phyloP scores from a whole-genome alignment of 2,797 vertebrate species.

The Aplochiton taeniatus region DNA sequence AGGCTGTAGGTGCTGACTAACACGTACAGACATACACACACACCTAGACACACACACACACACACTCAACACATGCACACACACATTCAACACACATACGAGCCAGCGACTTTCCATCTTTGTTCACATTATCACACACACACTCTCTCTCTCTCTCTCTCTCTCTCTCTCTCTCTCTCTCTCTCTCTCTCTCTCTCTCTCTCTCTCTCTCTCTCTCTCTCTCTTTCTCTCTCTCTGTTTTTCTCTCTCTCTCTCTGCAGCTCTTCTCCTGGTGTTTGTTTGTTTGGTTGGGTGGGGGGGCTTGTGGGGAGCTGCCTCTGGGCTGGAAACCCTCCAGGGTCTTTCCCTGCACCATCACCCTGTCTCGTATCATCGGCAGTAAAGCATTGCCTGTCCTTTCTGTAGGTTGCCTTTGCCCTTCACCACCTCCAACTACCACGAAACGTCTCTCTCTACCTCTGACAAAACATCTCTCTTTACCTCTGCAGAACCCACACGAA shows the following conservation, averaged over 20 bases:
- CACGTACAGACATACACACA: neutral
- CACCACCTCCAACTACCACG: no score
- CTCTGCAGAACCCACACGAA: no score
- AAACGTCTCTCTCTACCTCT: no score
- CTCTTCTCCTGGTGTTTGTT: neutral
- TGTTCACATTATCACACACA: neutral
- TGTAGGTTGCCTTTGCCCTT: no score
- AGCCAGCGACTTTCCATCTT: neutral
- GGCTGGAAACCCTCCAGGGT: no score
- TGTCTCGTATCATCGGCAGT: no score
- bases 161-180: neutral
- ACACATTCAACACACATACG: neutral
- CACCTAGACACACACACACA: constrained; percentile 1
- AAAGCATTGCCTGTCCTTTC: no score
- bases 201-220: neutral
- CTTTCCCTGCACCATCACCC: no score
- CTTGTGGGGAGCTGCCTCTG: no score
- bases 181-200: neutral
- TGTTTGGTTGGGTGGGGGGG: no score
- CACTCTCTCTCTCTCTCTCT: neutral
- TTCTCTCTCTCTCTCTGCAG: neutral
- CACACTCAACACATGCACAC: neutral
- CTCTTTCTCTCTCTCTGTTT: neutral
- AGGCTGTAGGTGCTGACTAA: neutral
- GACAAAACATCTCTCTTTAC: no score